Percentiles rank a stretch among this genome's conserved stretches.
Conservation (phyloP, 2,797 vertebrate species). For the Capromys pilorides region DNA sequence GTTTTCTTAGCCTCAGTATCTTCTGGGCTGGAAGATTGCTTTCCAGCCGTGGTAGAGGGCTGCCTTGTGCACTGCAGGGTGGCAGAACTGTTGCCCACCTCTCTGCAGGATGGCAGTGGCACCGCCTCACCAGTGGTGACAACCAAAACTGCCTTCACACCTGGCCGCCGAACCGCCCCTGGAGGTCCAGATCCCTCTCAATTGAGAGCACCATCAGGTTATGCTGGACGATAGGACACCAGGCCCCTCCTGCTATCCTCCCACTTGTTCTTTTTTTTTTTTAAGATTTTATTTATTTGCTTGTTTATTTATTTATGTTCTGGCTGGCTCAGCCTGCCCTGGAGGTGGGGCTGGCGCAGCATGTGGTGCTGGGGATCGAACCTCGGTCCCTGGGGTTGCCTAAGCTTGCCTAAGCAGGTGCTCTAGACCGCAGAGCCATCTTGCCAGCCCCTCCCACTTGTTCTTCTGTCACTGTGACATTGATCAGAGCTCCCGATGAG, state of each 20-base stretch:
- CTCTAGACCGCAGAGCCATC: no score
- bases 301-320: no score
- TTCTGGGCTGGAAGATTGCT: background rate
- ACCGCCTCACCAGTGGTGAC: background rate
- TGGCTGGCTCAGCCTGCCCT: no score
- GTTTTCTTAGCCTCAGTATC: background rate
- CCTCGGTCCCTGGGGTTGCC: no score
- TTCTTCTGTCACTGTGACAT: background rate
- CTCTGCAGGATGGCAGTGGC: background rate
- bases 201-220: background rate
- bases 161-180: background rate
- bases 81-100: background rate
- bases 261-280: background rate
- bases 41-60: background rate
- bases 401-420: no score
- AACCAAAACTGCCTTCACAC: background rate
- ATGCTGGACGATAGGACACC: background rate
- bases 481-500: background rate
- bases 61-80: background rate
- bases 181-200: background rate
- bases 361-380: no score
- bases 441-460: no score
- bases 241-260: background rate
- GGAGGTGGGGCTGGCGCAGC: no score
- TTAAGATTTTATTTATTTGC: no score